A percentile compares a stretch with the other conserved stretches of the same genome.
Evolutionary conservation across 2,113 vertebrate species (phyloP).

Genomic region (Alethe castanea): DNA sequence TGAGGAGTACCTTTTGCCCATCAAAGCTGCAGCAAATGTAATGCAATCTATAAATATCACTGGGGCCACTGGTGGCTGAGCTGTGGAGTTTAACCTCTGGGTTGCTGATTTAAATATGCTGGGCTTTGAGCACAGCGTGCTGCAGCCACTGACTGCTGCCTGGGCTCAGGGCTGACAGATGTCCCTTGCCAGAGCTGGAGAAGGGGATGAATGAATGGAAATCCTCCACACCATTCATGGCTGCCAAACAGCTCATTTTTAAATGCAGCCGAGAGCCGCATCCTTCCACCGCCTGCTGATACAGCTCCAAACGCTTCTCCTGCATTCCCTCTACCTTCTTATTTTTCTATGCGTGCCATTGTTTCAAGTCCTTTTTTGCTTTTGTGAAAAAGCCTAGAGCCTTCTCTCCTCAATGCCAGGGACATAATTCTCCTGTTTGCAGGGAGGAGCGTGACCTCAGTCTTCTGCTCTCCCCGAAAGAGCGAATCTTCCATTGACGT

Average conservation of each 20-base stretch:
- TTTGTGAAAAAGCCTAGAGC: not conserved
- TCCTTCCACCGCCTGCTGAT: conserved; percentile 5
- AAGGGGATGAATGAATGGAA: conserved; percentile 18
- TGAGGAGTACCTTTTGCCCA: not conserved
- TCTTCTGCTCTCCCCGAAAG: conserved; percentile 51
- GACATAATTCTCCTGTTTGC: conserved; percentile 15
- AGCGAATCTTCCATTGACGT: conserved; percentile 67
- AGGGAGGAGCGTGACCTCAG: conserved; percentile 36
- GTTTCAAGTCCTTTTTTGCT: not conserved
- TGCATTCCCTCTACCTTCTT: not conserved
- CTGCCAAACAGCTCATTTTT: not conserved
- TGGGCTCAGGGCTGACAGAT: conserved; percentile 28
- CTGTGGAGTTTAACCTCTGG: conserved; percentile 2
- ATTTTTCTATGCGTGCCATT: not conserved
- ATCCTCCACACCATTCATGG: not conserved
- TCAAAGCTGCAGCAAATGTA: not conserved
- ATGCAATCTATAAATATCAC: conserved; percentile 39
- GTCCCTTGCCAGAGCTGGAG: conserved; percentile 11
- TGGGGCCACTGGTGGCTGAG: not conserved
- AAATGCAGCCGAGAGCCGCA: not conserved
- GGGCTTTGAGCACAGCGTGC: not conserved
- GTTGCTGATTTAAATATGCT: not conserved
- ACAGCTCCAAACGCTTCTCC: not conserved
- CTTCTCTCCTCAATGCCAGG: not conserved
- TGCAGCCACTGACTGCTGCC: not conserved